Conservation (phyloP, 2,888 invertebrate genomes). For the Uloborus plumipes region DNA sequence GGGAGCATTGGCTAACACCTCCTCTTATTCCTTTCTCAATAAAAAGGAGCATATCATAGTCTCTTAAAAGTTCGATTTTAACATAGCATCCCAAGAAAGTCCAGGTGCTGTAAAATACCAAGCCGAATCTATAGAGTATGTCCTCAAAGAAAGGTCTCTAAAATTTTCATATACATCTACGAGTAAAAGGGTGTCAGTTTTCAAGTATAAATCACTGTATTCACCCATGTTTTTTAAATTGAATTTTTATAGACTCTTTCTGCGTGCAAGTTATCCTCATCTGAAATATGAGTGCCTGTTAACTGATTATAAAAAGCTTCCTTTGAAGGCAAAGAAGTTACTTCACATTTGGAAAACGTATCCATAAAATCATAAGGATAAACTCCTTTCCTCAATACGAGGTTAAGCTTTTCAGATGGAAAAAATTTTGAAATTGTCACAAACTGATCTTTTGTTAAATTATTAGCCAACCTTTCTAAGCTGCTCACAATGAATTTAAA, state of each 20-base stretch:
- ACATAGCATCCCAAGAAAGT: no score
- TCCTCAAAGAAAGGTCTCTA: no score
- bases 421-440: slow-evolving; percentile 59
- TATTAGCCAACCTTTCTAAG: not conserved
- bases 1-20: slow-evolving; percentile 33
- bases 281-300: slow-evolving; percentile 9
- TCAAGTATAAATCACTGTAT: no score
- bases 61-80: slow-evolving; percentile 67
- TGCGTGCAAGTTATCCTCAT: not conserved
- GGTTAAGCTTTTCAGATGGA: slow-evolving; percentile 23
- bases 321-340: slow-evolving; percentile 66
- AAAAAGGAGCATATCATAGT: slow-evolving; percentile 68
- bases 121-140: no score
- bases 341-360: slow-evolving; percentile 66
- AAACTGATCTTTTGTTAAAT: slow-evolving; percentile 59
- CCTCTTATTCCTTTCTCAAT: slow-evolving; percentile 67
- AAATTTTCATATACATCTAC: no score
- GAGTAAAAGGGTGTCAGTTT: no score
- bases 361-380: slow-evolving; percentile 69
- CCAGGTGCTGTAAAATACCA: no score
- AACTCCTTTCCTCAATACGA: slow-evolving; percentile 67
- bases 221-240: no score
- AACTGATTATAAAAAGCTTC: slow-evolving; percentile 64
- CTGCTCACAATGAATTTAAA: no score
- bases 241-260: not conserved